phyloP scores from a whole-genome alignment of 2,888 invertebrate genomes.

The Hypsopygia costalis region DNA sequence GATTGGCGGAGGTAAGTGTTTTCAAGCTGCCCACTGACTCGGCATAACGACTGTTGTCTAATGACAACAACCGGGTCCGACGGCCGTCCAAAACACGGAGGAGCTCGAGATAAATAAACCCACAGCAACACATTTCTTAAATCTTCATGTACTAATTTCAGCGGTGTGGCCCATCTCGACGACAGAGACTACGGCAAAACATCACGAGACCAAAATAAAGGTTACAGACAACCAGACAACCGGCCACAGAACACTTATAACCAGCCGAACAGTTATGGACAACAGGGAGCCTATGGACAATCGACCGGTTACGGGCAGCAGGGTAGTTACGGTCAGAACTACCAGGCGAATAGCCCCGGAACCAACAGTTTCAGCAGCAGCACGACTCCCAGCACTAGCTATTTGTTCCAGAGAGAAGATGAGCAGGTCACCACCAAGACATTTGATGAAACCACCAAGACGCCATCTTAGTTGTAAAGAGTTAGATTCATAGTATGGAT shows the following conservation, averaged over 20 bases:
- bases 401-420: constrained; percentile 77
- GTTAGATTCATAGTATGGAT: no score
- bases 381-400: constrained; percentile 74
- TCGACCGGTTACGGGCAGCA: not conserved
- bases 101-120: no score
- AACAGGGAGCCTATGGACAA: constrained; percentile 18
- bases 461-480: constrained; percentile 33
- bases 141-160: no score
- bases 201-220: constrained; percentile 29
- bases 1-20: no score
- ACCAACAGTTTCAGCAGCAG: constrained; percentile 34
- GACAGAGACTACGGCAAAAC: constrained; percentile 27
- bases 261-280: constrained; percentile 20
- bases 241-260: constrained; percentile 28
- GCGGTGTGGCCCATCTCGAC: constrained; percentile 48
- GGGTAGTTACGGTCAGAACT: constrained; percentile 13
- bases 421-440: constrained; percentile 55
- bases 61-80: no score
- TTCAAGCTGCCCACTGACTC: no score
- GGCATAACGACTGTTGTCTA: no score
- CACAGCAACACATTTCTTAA: no score
- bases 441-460: constrained; percentile 56
- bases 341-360: constrained; percentile 11
- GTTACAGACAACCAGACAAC: constrained; percentile 28
- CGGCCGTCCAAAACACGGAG: no score